These are phyloP conservation scores for Strigamia crassipes DNA, from an alignment of 2,888 invertebrate species.

Conservation along the genomic window DNA sequence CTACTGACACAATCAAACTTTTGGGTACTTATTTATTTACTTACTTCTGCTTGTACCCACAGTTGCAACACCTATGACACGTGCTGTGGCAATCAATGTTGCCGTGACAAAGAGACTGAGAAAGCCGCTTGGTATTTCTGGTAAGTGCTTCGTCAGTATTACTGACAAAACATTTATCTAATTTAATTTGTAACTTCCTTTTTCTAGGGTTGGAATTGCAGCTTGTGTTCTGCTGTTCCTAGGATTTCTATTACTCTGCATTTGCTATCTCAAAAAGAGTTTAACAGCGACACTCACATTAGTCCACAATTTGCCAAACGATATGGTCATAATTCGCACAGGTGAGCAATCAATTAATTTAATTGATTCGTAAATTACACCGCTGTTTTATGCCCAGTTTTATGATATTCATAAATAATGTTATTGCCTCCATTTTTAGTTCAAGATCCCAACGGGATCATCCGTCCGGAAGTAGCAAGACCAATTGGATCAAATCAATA, in stretches of 20 bases:
- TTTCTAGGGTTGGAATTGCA: constrained; percentile 44
- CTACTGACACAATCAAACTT: no score
- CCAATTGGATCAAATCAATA: not conserved
- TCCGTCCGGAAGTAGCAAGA: constrained; percentile 44
- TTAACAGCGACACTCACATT: constrained; percentile 39
- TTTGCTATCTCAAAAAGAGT: constrained; percentile 45
- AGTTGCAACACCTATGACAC: not conserved
- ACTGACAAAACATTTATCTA: not conserved
- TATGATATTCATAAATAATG: not conserved
- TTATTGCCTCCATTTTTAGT: not conserved
- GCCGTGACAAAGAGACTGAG: not conserved
- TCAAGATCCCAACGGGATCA: constrained; percentile 47
- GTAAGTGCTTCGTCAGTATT: not conserved
- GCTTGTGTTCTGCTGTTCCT: constrained; percentile 43
- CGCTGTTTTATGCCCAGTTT: not conserved
- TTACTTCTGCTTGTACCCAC: not conserved
- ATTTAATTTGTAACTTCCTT: not conserved
- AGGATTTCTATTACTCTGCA: constrained; percentile 45
- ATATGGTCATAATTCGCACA: constrained; percentile 47
- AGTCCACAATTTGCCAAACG: constrained; percentile 46
- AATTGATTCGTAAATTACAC: not conserved
- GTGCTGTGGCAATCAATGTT: not conserved
- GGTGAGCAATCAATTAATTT: constrained; percentile 15
- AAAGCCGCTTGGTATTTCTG: not conserved
- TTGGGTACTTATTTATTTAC: not conserved